These are phyloP conservation scores for Calephelis nemesis DNA, from an alignment of 1,140 invertebrate species.

Conservation along the genomic window DNA sequence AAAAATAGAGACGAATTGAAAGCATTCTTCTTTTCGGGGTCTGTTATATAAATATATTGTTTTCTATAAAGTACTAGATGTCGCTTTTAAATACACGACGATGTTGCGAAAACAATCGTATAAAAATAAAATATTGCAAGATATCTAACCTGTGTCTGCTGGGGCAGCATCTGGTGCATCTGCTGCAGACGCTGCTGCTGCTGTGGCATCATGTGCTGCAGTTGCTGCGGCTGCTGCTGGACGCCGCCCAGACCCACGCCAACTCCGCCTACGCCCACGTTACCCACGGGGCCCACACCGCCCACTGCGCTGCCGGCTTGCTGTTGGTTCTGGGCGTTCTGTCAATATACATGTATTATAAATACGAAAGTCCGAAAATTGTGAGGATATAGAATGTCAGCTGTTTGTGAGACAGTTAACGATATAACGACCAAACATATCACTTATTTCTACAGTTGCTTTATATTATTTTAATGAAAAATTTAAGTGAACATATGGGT, in stretches of 20 bases:
- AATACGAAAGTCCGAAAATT: neutral
- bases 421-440: too few relatives aligned
- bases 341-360: conserved; percentile 3
- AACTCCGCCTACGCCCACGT: conserved; percentile 49
- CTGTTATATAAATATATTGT: too few relatives aligned
- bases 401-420: too few relatives aligned
- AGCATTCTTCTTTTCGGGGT: too few relatives aligned
- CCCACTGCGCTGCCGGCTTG: conserved; percentile 46
- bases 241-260: conserved; percentile 56
- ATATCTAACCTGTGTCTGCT: conserved; percentile 71
- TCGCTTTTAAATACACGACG: too few relatives aligned
- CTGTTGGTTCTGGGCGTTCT: conserved; percentile 77
- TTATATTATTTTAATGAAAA: too few relatives aligned
- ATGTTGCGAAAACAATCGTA: too few relatives aligned
- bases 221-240: conserved; percentile 73
- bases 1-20: too few relatives aligned
- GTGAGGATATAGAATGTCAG: too few relatives aligned
- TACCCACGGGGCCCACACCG: conserved; percentile 42
- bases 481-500: too few relatives aligned
- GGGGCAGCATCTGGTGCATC: conserved; percentile 80
- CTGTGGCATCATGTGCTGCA: conserved; percentile 79
- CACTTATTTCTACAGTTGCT: too few relatives aligned
- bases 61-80: too few relatives aligned
- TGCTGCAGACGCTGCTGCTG: conserved; percentile 76
- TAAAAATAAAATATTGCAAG: neutral